Base-by-base conservation (phyloP, 37 sponge, comb jelly and placozoan species). In the Theonella swinhoei region DNA sequence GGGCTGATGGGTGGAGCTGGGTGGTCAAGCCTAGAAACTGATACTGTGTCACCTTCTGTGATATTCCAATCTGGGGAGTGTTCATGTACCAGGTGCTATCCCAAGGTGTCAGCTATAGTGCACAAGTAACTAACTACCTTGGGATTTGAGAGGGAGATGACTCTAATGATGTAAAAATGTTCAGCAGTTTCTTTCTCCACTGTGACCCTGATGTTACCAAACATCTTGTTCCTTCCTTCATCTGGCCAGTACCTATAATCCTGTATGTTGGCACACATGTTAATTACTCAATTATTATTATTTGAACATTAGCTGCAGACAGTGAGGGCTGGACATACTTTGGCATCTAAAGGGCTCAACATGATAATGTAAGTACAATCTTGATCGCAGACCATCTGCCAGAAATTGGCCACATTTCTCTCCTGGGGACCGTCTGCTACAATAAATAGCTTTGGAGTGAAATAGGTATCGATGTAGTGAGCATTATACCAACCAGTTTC, bases 331-430 rank as follows among this genome's bases (percentile, higher is more conserved):
- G n/a, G n/a, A n/a, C n/a, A n/a, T n/a, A n/a, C 87, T 47, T 43
- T 42, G 24, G 39, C 66, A 39, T 86, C 87, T 65, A 26, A 29
- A 1, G 87, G 87, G 5, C 80, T 86, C 26, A 86, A 37, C 80
- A 73, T 86, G 65, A 86, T 38, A 40, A 86, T 41, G 28, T 54
- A 73, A 37, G 66, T 29, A 35, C 73, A 79, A 66, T 58, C 79
- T 36, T 79, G 60, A 31, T 86, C 80, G 72, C 74, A 72, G 37
- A 86, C 73, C 80, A 86, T 73, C 80, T 86, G 80, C 87, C 87
- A 86, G 74, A 79, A 86, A 41, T 65, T 59, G 80, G 33, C 66
- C 2, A 39, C 65, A 14, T 70, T 74, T 19, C 39, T 30, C 65
- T 72, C 73, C 4, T 30, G 24, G 9, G 87, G 87, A 8, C 87